These are phyloP conservation scores for Aromia moschata DNA, from an alignment of 2,888 invertebrate species.

Conservation along the genomic window DNA sequence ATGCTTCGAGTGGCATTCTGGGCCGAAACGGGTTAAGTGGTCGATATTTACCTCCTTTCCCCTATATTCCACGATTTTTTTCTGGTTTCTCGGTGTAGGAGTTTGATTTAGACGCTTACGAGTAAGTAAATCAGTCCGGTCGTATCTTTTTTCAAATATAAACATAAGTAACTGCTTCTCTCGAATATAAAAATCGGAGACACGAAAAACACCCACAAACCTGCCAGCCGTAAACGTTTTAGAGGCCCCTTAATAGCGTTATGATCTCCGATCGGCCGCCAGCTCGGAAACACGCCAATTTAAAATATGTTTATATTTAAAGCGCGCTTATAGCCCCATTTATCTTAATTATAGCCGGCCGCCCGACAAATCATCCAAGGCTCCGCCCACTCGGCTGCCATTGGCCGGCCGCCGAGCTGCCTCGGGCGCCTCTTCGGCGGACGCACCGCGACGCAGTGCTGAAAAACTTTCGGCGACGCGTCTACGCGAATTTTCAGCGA, in stretches of 20 bases:
- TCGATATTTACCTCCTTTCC: no score
- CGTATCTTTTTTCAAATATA: no score
- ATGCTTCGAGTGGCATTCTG: no score
- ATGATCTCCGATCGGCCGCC: slow-evolving; percentile 27
- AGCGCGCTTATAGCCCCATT: slow-evolving; percentile 42
- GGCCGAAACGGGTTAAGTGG: no score
- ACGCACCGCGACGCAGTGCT: no score
- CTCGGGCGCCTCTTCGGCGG: slow-evolving; percentile 38
- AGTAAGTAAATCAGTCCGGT: no score
- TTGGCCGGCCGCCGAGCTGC: slow-evolving; percentile 38
- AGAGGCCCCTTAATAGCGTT: slow-evolving; percentile 1
- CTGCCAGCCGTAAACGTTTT: neutral
- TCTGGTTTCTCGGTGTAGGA: no score
- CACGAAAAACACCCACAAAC: no score
- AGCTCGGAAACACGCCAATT: slow-evolving; percentile 38
- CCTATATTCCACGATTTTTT: no score
- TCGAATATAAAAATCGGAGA: no score
- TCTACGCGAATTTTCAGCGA: neutral
- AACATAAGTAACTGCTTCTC: no score
- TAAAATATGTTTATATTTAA: slow-evolving; percentile 42
- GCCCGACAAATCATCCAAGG: slow-evolving; percentile 38
- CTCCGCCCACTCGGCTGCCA: slow-evolving; percentile 37
- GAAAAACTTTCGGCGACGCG: slow-evolving; percentile 32
- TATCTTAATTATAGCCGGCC: slow-evolving; percentile 46
- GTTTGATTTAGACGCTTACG: no score